Evolutionary conservation across 1,140 invertebrate species (phyloP), one percentile per base, ranked within the genome.

Genomic region (Drosophila repletoides): DNA sequence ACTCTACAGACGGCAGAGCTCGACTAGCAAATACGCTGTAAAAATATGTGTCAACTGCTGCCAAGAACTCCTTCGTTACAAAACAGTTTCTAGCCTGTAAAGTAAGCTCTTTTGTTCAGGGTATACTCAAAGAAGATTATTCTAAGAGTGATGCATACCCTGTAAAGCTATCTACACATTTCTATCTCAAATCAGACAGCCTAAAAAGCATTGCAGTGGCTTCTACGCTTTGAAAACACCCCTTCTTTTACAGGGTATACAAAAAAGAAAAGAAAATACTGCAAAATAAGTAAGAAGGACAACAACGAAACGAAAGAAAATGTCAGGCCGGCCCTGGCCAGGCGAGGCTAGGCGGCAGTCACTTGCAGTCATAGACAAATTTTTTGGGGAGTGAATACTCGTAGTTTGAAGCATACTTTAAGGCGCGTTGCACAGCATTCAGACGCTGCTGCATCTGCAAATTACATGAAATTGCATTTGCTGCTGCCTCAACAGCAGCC

Each of bases 301-400:
- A 58, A 17, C 29, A 24, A 33, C 49, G 40, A 80, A 43, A 43
- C 56, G 15, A 46, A 43, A 31, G 38, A 51, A 41, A 40, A 34
- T 46, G 74, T 38, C 67, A 29, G 61, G 22, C 38, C 12, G 36
- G n/a, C n/a, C n/a, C n/a, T n/a, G n/a, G n/a, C n/a, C n/a, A n/a
- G n/a, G n/a, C n/a, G n/a, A n/a, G n/a, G n/a, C n/a, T n/a, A n/a
- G n/a, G n/a, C n/a, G 29, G 2, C 69, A 79, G 77, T 81, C 79
- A 84, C 70, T 84, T 77, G 79, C 79, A 83, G 79, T 53, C 64
- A 58, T 29, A 38, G 51, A 73, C 73, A 63, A 77, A 83, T 76
- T 83, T n/a, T n/a, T n/a, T 58, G 63, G 49, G 43, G 33, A 72
- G 56, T 64, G 72, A 65, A 72, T 64, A 58, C 51, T 64, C n/a